phyloP scores from a whole-genome alignment of 37 sponge, comb jelly and placozoan genomes.

The Diacarnus erythraeanus region DNA sequence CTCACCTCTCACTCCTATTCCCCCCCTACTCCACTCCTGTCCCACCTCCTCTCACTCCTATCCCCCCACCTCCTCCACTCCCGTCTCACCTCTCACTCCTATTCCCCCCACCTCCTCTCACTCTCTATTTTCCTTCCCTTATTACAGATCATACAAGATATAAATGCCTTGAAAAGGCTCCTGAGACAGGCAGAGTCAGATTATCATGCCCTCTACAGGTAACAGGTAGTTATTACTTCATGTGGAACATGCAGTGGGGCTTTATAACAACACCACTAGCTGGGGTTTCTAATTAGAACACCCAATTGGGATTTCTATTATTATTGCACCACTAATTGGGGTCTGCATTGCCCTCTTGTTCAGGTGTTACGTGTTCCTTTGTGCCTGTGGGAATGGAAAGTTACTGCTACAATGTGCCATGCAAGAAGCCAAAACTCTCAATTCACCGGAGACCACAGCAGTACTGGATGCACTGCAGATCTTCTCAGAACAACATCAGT shows the following conservation, averaged over 20 bases:
- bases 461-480: constrained; percentile 47
- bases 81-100: no score
- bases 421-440: constrained; percentile 38
- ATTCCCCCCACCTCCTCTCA: no score
- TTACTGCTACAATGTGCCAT: constrained; percentile 46
- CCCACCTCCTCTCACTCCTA: no score
- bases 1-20: no score
- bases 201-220: constrained; percentile 68
- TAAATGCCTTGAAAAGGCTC: constrained; percentile 67
- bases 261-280: background rate
- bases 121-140: background rate
- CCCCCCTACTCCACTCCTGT: no score
- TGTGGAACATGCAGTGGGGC: no score
- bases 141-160: constrained; percentile 66
- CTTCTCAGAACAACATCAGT: constrained; percentile 20
- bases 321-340: no score
- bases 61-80: no score
- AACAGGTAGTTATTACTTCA: no score
- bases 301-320: background rate
- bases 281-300: background rate
- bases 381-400: constrained; percentile 51
- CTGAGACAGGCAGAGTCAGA: constrained; percentile 61
- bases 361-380: constrained; percentile 54
- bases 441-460: constrained; percentile 20
- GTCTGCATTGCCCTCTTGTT: background rate